phyloP scores from a whole-genome alignment of 2,888 invertebrate species.

The Trichogramma dendrolimi region DNA sequence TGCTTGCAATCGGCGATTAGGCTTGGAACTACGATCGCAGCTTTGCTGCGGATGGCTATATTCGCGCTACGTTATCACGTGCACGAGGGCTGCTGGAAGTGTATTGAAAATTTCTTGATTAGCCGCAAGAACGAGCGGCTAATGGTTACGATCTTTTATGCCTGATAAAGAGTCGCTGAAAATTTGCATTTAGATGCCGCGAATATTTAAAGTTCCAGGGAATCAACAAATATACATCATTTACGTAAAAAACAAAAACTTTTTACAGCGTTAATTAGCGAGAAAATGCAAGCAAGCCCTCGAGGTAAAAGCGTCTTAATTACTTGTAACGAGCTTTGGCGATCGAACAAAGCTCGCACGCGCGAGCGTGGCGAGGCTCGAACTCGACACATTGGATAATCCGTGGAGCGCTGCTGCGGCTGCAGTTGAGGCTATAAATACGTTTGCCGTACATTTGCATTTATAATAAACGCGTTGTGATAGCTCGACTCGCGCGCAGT shows the following conservation, averaged over 20 bases:
- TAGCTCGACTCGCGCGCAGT: neutral
- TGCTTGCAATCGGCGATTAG: neutral
- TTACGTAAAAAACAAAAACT: no score
- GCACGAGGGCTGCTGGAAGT: neutral
- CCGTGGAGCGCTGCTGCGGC: neutral
- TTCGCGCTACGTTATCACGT: neutral
- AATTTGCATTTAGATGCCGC: slow-evolving; percentile 23
- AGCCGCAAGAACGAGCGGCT: slow-evolving; percentile 4
- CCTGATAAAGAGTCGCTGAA: slow-evolving; percentile 15
- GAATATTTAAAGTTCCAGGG: no score
- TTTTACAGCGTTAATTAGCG: no score
- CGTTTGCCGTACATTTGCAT: slow-evolving; percentile 1
- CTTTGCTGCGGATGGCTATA: neutral
- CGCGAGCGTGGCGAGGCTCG: no score
- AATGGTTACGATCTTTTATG: neutral
- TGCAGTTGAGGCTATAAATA: neutral
- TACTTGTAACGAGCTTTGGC: no score
- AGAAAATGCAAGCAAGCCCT: no score
- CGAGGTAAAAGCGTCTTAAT: no score
- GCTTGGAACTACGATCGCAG: neutral
- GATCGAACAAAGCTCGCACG: no score
- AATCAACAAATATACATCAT: no score
- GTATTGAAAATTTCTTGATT: slow-evolving; percentile 25
- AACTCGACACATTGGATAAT: no score
- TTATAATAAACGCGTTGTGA: slow-evolving; percentile 5